Conservation (phyloP, 1,140 invertebrate genomes). For the Drosophila pruinosa region DNA sequence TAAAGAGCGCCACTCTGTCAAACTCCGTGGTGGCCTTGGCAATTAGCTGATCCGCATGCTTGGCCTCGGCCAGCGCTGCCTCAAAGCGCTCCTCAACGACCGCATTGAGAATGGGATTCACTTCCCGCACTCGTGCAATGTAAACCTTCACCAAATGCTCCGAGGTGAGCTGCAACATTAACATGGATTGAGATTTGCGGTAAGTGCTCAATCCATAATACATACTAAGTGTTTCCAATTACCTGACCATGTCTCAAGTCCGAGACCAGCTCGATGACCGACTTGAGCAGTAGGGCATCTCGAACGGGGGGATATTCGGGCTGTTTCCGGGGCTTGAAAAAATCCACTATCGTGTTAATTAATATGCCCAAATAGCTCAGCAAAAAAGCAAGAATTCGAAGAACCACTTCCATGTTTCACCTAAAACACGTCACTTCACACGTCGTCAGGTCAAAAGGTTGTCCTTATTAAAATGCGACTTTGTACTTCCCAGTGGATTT, state of each 20-base stretch:
- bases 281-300: slow-evolving; percentile 52
- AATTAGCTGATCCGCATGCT: slow-evolving; percentile 84
- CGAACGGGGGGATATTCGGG: slow-evolving; percentile 56
- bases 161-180: slow-evolving; percentile 84
- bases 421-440: neutral
- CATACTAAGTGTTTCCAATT: neutral
- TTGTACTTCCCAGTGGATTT: neutral
- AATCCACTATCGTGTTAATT: slow-evolving; percentile 41
- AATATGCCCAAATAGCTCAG: slow-evolving; percentile 44
- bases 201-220: neutral
- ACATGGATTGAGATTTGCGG: neutral
- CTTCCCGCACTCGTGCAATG: slow-evolving; percentile 87
- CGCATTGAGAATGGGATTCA: slow-evolving; percentile 89
- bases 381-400: slow-evolving; percentile 53
- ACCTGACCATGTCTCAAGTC: slow-evolving; percentile 65
- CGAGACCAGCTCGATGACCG: slow-evolving; percentile 53
- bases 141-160: slow-evolving; percentile 87
- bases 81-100: slow-evolving; percentile 89
- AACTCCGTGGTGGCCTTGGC: slow-evolving; percentile 79
- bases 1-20: slow-evolving; percentile 83
- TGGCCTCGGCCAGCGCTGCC: slow-evolving; percentile 88
- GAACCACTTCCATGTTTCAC: slow-evolving; percentile 50
- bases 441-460: slow-evolving; percentile 34
- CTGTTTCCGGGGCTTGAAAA: slow-evolving; percentile 10
- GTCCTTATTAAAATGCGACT: slow-evolving; percentile 22